These are phyloP conservation scores for Salvelinus sp. DNA, from an alignment of 2,113 vertebrate genomes.

Conservation along the genomic window DNA sequence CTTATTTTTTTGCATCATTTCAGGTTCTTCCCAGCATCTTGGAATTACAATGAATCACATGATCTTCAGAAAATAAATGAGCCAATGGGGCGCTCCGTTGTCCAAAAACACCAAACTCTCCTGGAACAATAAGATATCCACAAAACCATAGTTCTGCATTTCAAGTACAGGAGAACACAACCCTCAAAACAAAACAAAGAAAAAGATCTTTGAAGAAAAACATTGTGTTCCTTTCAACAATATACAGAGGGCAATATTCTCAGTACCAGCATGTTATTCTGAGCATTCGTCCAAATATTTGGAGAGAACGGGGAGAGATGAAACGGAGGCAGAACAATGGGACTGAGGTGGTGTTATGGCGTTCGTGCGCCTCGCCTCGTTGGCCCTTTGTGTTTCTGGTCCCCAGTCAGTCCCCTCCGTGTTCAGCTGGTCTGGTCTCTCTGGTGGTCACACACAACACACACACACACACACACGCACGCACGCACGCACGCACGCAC, in stretches of 20 bases:
- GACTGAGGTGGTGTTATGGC: slow-evolving; percentile 72
- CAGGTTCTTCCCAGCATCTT: slow-evolving; percentile 46
- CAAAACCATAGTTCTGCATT: slow-evolving; percentile 67
- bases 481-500: not conserved
- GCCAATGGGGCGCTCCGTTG: slow-evolving; percentile 57
- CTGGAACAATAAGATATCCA: slow-evolving; percentile 79
- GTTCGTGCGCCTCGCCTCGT: slow-evolving; percentile 69
- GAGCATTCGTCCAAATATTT: slow-evolving; percentile 79
- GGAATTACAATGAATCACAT: slow-evolving; percentile 67
- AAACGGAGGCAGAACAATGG: slow-evolving; percentile 77
- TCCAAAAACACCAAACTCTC: slow-evolving; percentile 66
- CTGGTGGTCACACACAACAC: slow-evolving; percentile 51
- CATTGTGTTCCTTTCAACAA: slow-evolving; percentile 79
- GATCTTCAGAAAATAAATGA: slow-evolving; percentile 75
- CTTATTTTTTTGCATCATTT: slow-evolving; percentile 60
- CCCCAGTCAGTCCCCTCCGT: slow-evolving; percentile 58
- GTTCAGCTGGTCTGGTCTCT: slow-evolving; percentile 54
- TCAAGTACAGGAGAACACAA: slow-evolving; percentile 73
- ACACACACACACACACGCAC: not conserved
- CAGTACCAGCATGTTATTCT: slow-evolving; percentile 76
- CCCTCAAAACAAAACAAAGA: slow-evolving; percentile 74
- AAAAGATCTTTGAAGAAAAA: slow-evolving; percentile 70
- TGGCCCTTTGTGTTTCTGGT: slow-evolving; percentile 68
- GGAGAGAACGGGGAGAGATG: slow-evolving; percentile 78
- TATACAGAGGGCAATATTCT: slow-evolving; percentile 76